Conservation (phyloP, 2,888 invertebrate genomes). For the Trachelus stipa region DNA sequence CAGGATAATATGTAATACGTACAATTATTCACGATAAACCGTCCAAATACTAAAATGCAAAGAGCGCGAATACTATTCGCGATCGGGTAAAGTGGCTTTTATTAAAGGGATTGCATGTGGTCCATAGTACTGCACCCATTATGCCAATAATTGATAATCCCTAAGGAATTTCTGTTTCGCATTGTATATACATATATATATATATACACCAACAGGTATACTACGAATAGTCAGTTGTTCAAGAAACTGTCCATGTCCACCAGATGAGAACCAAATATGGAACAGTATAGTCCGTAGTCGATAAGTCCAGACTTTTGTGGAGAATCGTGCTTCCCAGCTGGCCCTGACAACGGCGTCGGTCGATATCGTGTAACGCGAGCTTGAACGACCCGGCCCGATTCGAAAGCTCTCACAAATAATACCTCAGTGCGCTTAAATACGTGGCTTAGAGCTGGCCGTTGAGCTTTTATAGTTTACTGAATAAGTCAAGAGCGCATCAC, state of each 20-base stretch:
- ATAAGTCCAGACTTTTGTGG: neutral
- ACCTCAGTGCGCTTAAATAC: slow-evolving; percentile 35
- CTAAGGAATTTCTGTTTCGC: neutral
- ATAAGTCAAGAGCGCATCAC: neutral
- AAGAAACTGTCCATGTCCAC: neutral
- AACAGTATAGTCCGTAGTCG: neutral
- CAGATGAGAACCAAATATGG: neutral
- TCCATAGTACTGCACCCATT: neutral
- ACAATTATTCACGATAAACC: neutral
- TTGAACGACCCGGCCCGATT: slow-evolving; percentile 43
- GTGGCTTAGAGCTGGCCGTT: slow-evolving; percentile 10
- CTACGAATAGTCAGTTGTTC: neutral
- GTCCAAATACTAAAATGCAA: neutral
- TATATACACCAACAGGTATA: neutral
- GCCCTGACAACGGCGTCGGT: slow-evolving; percentile 34
- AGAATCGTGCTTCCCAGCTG: neutral
- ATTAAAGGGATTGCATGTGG: neutral
- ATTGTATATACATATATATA: neutral
- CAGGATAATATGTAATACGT: neutral
- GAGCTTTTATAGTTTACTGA: neutral
- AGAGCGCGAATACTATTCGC: neutral
- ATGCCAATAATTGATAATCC: neutral
- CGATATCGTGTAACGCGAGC: slow-evolving; percentile 41
- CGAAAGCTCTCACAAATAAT: slow-evolving; percentile 32
- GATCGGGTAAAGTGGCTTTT: neutral